These are phyloP conservation scores for Temnothorax rugatulus DNA, from an alignment of 2,888 invertebrate species.

Conservation along the genomic window DNA sequence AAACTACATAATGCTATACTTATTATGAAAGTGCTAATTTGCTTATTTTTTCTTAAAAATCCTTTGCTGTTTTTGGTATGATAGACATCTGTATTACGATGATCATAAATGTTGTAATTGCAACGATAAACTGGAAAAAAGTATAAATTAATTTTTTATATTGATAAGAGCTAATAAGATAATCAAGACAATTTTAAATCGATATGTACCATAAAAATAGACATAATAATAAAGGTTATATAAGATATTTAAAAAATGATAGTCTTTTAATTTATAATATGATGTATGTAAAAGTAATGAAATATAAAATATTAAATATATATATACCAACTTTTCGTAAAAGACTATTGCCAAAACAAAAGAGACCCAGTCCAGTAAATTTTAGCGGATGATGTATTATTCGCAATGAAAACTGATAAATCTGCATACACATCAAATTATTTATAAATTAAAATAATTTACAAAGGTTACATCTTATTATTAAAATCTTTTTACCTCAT, in stretches of 20 bases:
- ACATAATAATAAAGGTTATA: not conserved
- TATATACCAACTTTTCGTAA: conserved; percentile 23
- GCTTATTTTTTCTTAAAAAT: not conserved
- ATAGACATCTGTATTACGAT: conserved; percentile 3
- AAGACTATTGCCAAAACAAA: conserved; percentile 24
- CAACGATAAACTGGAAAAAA: not conserved
- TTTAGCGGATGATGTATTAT: conserved; percentile 13
- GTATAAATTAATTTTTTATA: not conserved
- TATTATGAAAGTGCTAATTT: not conserved
- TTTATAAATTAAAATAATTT: conserved; percentile 13
- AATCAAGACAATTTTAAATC: not conserved
- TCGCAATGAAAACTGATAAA: conserved; percentile 43
- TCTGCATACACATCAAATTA: conserved; percentile 17
- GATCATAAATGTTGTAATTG: not conserved
- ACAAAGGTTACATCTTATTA: not conserved
- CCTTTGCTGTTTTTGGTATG: not conserved
- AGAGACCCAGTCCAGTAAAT: conserved; percentile 31
- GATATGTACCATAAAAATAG: too few relatives aligned
- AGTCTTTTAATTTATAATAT: not conserved
- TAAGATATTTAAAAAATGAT: not conserved
- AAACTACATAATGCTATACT: not conserved
- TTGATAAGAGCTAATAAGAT: not conserved
- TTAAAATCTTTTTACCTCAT: conserved; percentile 21
- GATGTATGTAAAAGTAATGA: not conserved
- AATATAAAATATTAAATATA: not conserved